A percentile compares a stretch with the other conserved stretches of the same genome.
These are phyloP conservation scores for Malaclemys terrapin DNA, from an alignment of 2,113 vertebrate species.

Conservation along the genomic window DNA sequence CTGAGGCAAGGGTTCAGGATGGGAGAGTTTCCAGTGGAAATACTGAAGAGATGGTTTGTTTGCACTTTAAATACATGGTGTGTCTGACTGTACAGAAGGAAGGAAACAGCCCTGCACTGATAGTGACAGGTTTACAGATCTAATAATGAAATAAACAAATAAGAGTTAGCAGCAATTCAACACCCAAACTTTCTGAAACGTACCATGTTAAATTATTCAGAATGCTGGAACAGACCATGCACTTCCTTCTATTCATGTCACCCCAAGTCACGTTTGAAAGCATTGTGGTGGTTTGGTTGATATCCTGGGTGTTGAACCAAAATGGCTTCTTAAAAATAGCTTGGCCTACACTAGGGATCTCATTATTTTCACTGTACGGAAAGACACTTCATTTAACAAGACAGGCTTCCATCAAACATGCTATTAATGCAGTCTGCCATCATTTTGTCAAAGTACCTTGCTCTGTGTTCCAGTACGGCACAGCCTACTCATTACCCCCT, in stretches of 20 bases:
- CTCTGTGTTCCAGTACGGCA: slow-evolving; percentile 8
- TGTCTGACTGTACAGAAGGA: neutral
- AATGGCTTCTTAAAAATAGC: slow-evolving; percentile 60
- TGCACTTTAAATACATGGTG: neutral
- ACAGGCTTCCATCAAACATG: slow-evolving; percentile 63
- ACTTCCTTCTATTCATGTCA: neutral
- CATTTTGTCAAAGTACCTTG: slow-evolving; percentile 38
- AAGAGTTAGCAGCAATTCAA: neutral
- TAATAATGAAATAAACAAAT: neutral
- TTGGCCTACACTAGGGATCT: slow-evolving; percentile 65
- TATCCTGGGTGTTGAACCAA: slow-evolving; percentile 22
- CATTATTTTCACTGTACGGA: slow-evolving; percentile 59
- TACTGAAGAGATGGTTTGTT: fast-evolving
- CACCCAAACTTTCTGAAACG: neutral
- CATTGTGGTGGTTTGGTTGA: slow-evolving; percentile 23
- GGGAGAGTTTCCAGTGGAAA: neutral
- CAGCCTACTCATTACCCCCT: neutral
- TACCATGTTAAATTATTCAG: neutral
- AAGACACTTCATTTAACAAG: slow-evolving; percentile 46
- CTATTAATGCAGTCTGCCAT: slow-evolving; percentile 35
- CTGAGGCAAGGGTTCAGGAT: neutral
- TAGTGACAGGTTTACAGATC: neutral
- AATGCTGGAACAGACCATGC: neutral
- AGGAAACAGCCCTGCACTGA: fast-evolving
- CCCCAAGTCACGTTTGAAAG: slow-evolving; percentile 31